phyloP scores from a whole-genome alignment of 2,888 invertebrate genomes.

The Crioceris asparagi region DNA sequence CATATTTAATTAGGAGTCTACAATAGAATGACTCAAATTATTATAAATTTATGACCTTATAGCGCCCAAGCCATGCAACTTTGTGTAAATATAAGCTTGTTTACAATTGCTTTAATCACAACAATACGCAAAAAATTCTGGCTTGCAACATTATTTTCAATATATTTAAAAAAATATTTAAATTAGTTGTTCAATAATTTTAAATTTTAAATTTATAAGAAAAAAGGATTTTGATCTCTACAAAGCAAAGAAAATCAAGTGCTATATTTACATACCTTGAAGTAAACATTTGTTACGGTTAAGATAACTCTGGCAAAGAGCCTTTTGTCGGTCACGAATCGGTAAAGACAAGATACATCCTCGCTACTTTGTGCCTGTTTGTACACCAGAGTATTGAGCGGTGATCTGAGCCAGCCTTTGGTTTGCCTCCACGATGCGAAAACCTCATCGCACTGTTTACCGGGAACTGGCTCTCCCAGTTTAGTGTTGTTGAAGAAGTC shows the following conservation, averaged over 20 bases:
- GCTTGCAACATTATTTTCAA: no score
- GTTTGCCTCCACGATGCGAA: conserved; percentile 76
- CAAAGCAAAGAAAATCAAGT: no score
- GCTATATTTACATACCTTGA: conserved; percentile 59
- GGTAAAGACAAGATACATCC: conserved; percentile 72
- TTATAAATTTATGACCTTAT: no score
- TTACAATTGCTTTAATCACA: no score
- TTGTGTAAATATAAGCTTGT: no score
- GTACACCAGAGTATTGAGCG: conserved; percentile 78
- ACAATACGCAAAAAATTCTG: neutral
- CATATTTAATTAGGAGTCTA: no score
- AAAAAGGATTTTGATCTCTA: no score
- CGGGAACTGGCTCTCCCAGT: conserved; percentile 70
- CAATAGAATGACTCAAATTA: no score
- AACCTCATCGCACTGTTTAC: conserved; percentile 77
- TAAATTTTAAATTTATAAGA: no score
- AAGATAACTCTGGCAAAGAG: conserved; percentile 73
- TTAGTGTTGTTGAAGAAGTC: conserved; percentile 88
- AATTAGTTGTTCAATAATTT: no score
- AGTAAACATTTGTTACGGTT: conserved; percentile 66
- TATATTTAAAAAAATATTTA: no score
- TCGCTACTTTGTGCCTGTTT: conserved; percentile 61
- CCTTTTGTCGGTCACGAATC: conserved; percentile 73
- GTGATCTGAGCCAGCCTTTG: conserved; percentile 67
- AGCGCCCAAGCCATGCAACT: no score